Evolutionary conservation across 2,797 vertebrate species (phyloP), one percentile per base, ranked within the genome.

Genomic region (Melanotaenia maccullochi): DNA sequence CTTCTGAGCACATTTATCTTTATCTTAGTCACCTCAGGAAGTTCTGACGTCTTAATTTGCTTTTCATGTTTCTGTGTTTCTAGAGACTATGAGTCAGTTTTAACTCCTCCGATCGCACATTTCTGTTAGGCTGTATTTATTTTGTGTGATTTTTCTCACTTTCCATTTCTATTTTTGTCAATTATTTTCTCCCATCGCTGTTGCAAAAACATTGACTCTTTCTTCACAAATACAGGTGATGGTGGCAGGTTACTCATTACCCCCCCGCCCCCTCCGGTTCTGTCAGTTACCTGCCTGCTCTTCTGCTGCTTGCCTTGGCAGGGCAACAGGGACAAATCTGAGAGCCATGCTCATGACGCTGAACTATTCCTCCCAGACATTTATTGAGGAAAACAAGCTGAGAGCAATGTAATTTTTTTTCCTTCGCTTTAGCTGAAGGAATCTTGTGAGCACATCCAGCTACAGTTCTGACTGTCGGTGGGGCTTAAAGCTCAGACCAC

Each of bases 211-310:
- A n/a, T 1, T n/a, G 36, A 42, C 60, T 57, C 54, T 65, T 22
- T 16, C 35, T 24, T 44, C 47, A 47, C n/a, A 64, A 25, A 60
- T 30, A 52, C 58, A 79, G 73, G 70, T 78, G 62, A 83, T 51
- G 28, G 24, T 28, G 64, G 63, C 67, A 62, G 51, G 82, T 84
- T 73, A 54, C 75, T 84, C 71, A 68, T 86, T 78, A 79, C 76
- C 58, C 60, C 52, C 30, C 5, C 28, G 28, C 55, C 62, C 40
- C 3, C 75, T 71, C 40, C 73, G 6, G 49, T 66, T 60, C 73
- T 75, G 69, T 78, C 66, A 52, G 65, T 65, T 60, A 58, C 60
- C 47, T 42, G 55, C 59, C 59, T 58, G 63, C 76, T 72, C 74
- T 72, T 81, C 68, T 59, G 28, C 57, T 22, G 42, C 73, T 75